These are phyloP conservation scores for Agonum fuliginosum DNA, from an alignment of 2,888 invertebrate genomes.

Conservation along the genomic window DNA sequence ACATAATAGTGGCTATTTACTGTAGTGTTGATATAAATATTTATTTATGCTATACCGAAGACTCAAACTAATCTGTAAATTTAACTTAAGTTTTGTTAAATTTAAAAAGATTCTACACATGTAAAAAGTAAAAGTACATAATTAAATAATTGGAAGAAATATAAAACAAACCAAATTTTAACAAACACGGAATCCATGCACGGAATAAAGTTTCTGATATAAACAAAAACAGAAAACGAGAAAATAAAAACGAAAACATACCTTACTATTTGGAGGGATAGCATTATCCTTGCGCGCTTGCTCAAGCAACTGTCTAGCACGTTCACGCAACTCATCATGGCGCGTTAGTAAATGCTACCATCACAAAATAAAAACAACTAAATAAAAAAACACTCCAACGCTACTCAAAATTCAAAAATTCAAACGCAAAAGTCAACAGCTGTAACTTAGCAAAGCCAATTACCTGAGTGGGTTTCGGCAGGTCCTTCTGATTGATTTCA, in stretches of 20 bases:
- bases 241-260: slow-evolving; percentile 66
- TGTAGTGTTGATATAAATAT: no score
- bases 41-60: no score
- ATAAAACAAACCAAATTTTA: no score
- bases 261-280: slow-evolving; percentile 73
- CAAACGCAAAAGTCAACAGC: slow-evolving; percentile 19
- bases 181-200: slow-evolving; percentile 27
- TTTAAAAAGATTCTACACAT: no score
- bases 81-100: no score
- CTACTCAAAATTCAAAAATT: slow-evolving; percentile 49
- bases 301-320: slow-evolving; percentile 88
- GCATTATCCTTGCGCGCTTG: slow-evolving; percentile 81
- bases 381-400: slow-evolving; percentile 60
- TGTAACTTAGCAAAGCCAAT: slow-evolving; percentile 55
- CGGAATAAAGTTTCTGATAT: neutral
- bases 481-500: slow-evolving; percentile 65
- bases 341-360: slow-evolving; percentile 84
- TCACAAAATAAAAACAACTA: slow-evolving; percentile 65
- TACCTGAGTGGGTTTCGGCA: slow-evolving; percentile 70
- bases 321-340: slow-evolving; percentile 89
- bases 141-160: no score
- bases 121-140: no score
- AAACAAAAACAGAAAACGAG: neutral
- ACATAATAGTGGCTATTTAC: no score
- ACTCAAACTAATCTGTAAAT: no score